A percentile compares a stretch with the other conserved stretches of the same genome.
Evolutionary conservation across 2,888 invertebrate genomes (phyloP).

Genomic region (Cloeon dipterum): DNA sequence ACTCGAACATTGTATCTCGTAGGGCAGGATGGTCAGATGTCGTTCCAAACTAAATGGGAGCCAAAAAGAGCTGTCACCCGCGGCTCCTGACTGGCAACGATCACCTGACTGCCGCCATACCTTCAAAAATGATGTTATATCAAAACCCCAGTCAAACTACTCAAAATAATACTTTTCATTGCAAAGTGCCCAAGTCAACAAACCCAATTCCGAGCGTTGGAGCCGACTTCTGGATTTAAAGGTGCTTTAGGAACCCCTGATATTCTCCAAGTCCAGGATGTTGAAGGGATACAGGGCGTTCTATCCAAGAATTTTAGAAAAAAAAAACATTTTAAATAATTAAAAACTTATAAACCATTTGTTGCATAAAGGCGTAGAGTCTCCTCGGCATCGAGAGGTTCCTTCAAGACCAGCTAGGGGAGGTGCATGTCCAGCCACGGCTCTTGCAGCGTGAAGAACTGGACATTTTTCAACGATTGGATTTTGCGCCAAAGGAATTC

Average conservation of each 20-base stretch:
- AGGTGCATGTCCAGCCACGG: constrained; percentile 19
- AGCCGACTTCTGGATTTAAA: constrained; percentile 32
- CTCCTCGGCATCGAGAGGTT: constrained; percentile 25
- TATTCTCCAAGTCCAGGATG: constrained; percentile 23
- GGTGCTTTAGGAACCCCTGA: constrained; percentile 41
- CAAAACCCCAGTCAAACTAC: no score
- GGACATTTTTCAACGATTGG: constrained; percentile 23
- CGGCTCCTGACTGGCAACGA: constrained; percentile 41
- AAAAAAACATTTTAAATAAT: not conserved
- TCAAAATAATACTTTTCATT: constrained; percentile 18
- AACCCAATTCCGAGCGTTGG: no score
- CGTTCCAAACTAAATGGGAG: constrained; percentile 16
- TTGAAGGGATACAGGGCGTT: constrained; percentile 35
- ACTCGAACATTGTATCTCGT: constrained; percentile 48
- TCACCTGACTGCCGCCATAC: constrained; percentile 36
- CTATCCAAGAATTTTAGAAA: constrained; percentile 4
- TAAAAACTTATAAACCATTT: not conserved
- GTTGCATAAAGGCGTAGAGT: constrained; percentile 21
- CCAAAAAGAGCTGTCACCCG: constrained; percentile 33
- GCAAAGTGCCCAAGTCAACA: constrained; percentile 22
- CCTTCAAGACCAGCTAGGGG: constrained; percentile 16
- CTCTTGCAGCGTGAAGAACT: constrained; percentile 32
- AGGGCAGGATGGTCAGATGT: constrained; percentile 31
- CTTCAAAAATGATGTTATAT: no score
- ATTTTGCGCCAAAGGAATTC: constrained; percentile 38